Percentiles rank a stretch among this genome's conserved stretches.
These are phyloP conservation scores for Alsophila aescularia DNA, from an alignment of 2,888 invertebrate species.

Conservation along the genomic window DNA sequence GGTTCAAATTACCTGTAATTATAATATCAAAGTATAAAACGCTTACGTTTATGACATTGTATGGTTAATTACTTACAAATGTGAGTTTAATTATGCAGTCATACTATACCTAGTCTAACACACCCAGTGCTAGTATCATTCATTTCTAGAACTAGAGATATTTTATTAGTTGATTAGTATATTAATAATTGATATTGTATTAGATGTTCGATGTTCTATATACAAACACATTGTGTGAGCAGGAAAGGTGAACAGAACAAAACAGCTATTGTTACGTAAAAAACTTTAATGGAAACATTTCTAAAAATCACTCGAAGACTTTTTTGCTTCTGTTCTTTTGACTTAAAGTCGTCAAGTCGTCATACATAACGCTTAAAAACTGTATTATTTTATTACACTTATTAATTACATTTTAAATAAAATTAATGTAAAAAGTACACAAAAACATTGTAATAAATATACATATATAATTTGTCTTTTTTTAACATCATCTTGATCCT, in stretches of 20 bases:
- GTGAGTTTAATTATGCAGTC: no score
- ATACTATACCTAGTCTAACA: neutral
- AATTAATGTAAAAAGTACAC: constrained; percentile 33
- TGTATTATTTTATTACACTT: constrained; percentile 9
- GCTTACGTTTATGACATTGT: no score
- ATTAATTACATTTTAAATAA: constrained; percentile 4
- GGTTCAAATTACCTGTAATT: no score
- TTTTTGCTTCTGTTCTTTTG: neutral
- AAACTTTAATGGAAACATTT: neutral
- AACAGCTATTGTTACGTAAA: neutral
- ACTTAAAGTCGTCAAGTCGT: constrained; percentile 16
- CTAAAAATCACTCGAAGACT: neutral
- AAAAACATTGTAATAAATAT: constrained; percentile 16
- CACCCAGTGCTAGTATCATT: neutral
- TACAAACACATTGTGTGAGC: neutral
- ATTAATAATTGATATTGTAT: constrained; percentile 2
- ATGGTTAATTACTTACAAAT: no score
- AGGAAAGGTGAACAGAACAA: neutral
- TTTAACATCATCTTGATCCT: constrained; percentile 21
- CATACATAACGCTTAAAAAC: constrained; percentile 6
- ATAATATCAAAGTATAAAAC: no score
- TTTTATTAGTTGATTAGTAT: neutral
- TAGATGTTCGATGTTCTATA: constrained; percentile 12
- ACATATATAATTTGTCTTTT: constrained; percentile 21
- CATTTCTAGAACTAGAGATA: neutral